phyloP scores from a whole-genome alignment of 2,797 vertebrate species.

The Centropyge bicolor region DNA sequence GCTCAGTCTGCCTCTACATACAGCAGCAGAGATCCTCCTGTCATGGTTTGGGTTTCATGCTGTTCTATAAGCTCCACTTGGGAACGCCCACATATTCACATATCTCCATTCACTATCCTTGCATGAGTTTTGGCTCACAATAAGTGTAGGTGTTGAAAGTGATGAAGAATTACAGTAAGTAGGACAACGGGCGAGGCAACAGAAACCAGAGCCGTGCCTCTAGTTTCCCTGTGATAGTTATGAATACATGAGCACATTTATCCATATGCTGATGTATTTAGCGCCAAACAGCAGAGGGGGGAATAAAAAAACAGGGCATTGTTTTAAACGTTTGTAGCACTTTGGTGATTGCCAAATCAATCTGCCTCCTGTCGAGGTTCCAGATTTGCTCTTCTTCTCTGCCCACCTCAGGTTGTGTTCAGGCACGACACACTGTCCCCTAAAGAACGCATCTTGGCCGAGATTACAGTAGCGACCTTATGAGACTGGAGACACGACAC shows the following conservation, averaged over 20 bases:
- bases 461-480: constrained; percentile 63
- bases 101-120: constrained; percentile 78
- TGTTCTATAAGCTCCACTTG: constrained; percentile 72
- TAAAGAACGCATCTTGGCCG: constrained; percentile 49
- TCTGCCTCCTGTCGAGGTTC: constrained; percentile 77
- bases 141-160: constrained; percentile 84
- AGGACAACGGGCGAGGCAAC: constrained; percentile 78
- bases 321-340: constrained; percentile 82
- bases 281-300: constrained; percentile 79
- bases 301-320: constrained; percentile 71
- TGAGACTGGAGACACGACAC: constrained; percentile 53
- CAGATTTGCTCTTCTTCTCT: constrained; percentile 76
- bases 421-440: constrained; percentile 47
- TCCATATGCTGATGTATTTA: constrained; percentile 85
- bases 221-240: constrained; percentile 75
- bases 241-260: constrained; percentile 81
- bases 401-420: constrained; percentile 65
- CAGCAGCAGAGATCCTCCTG: constrained; percentile 53
- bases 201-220: constrained; percentile 74
- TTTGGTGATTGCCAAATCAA: constrained; percentile 81
- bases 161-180: constrained; percentile 84
- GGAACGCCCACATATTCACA: constrained; percentile 67
- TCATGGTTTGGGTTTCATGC: constrained; percentile 67
- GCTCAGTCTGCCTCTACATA: constrained; percentile 27
- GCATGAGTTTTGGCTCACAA: constrained; percentile 78